Evolutionary conservation across 2,797 vertebrate genomes (phyloP).

Genomic region (Malacoctenus gilli): DNA sequence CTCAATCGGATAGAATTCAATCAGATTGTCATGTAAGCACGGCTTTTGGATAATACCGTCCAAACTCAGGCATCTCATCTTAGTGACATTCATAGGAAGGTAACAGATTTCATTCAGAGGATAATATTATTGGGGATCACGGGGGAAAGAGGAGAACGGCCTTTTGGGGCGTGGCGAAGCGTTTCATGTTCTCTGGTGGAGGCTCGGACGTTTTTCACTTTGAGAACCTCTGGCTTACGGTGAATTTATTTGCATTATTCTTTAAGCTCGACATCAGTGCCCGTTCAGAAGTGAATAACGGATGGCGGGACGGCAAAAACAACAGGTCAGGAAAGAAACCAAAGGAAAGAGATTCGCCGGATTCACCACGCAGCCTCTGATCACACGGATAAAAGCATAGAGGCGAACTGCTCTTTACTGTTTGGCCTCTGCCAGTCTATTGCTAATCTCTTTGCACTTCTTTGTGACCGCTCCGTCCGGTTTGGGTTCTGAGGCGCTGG

Average conservation of each 20-base stretch:
- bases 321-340: constrained; percentile 47
- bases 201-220: no score
- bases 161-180: no score
- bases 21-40: no score
- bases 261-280: constrained; percentile 61
- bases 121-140: no score
- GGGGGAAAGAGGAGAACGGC: no score
- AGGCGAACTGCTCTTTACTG: constrained; percentile 82
- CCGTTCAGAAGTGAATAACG: constrained; percentile 51
- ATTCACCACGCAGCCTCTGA: constrained; percentile 83
- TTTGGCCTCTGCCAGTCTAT: constrained; percentile 98
- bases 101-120: no score
- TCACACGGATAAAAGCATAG: constrained; percentile 51
- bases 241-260: constrained; percentile 65
- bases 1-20: no score
- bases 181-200: no score
- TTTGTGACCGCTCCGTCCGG: constrained; percentile 90
- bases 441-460: constrained; percentile 98
- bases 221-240: constrained; percentile 5
- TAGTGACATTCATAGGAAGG: no score
- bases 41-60: no score
- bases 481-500: constrained; percentile 76
- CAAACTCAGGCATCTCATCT: no score
- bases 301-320: constrained; percentile 54
- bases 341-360: constrained; percentile 83